A percentile compares a stretch with the other conserved stretches of the same genome.
phyloP scores from a whole-genome alignment of 2,888 invertebrate species.

The Leuctra nigra region DNA sequence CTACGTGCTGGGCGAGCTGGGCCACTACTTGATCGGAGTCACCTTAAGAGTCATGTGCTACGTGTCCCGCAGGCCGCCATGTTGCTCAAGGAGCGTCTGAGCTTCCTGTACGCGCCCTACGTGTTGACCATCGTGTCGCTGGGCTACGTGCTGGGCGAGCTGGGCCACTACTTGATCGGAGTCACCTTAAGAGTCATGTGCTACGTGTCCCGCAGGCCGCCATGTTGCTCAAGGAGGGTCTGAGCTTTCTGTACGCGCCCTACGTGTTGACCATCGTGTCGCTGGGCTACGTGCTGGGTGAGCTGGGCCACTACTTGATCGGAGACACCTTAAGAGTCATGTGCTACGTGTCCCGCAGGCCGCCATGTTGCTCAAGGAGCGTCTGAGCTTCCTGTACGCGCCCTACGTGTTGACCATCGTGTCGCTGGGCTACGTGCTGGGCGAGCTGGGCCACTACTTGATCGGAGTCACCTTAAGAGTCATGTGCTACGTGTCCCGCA shows the following conservation, averaged over 20 bases:
- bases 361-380: constrained; percentile 38
- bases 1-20: constrained; percentile 79
- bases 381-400: constrained; percentile 63
- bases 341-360: no score
- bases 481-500: no score
- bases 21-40: constrained; percentile 82
- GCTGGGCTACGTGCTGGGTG: constrained; percentile 77
- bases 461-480: constrained; percentile 84
- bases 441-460: constrained; percentile 81
- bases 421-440: constrained; percentile 76
- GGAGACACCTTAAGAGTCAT: no score
- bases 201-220: no score
- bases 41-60: no score
- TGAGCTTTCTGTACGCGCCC: constrained; percentile 64
- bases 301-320: constrained; percentile 81
- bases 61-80: no score
- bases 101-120: constrained; percentile 68
- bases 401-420: constrained; percentile 73
- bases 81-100: constrained; percentile 46
- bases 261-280: constrained; percentile 76
- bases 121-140: constrained; percentile 72
- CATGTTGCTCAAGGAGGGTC: constrained; percentile 42
- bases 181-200: no score
- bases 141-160: constrained; percentile 78
- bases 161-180: constrained; percentile 83